Base-by-base conservation (phyloP, 2,888 invertebrate species). In the Cheilosia variabilis region DNA sequence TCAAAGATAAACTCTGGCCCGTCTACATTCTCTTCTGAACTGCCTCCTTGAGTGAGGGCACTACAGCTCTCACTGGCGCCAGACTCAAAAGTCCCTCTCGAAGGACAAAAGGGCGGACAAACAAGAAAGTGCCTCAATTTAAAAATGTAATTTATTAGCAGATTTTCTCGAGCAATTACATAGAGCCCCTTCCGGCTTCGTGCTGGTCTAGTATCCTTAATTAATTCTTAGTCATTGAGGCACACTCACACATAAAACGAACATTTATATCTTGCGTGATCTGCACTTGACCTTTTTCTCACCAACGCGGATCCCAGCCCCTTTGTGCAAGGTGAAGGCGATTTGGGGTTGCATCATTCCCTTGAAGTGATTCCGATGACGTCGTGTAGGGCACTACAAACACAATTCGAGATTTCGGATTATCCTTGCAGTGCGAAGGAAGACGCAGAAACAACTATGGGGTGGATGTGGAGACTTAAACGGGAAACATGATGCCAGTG, bases 211-310 rank as follows among this genome's bases (percentile, higher is more conserved):
- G 68, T 78, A 22, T 50, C 62, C 79, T 79, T 78, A 83, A 83
- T 83, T 83, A 78, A 83, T 73, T 78, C 71, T 43, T 43, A 62
- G 68, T 52, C 52, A 73, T 41, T 41, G 27, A 53, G 47, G 37
- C 27, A 31, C 4, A 43, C n/a, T 41, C 41, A 43, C 45, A 72
- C 43, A 66, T 53, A 72, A 65, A 53, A 24, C 9, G 37, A 66
- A 57, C 62, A 34, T 47, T 62, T 63, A 73, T 73, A 62, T 83
- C 57, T 73, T 83, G 68, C 83, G 78, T 83, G 73, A 78, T 83
- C 79, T 83, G 57, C 68, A 63, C 83, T 83, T 83, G 83, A 83
- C 83, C 83, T 83, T 83, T 68, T 57, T 50, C 24, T n/a, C 24
- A 53, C 4, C 22, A 57, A 47, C 17, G 63, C 55, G 65, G 37